Evolutionary conservation across 1,140 invertebrate species (phyloP).

Genomic region (Cyrtorhinus lividipennis): DNA sequence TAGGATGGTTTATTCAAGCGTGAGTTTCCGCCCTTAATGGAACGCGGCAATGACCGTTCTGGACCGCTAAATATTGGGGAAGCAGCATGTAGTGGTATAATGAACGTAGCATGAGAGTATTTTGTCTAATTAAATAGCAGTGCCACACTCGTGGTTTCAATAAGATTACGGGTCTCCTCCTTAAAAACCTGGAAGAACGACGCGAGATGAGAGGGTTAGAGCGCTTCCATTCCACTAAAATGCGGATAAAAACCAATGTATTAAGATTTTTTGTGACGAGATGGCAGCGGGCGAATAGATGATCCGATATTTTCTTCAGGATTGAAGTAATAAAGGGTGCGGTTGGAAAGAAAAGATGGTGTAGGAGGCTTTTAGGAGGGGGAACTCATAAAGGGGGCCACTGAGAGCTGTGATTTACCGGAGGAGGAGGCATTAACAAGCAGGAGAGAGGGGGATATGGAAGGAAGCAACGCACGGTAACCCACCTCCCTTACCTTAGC

Average conservation of each 20-base stretch:
- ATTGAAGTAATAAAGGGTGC: constrained; percentile 5
- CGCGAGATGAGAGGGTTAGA: no score
- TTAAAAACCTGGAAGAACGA: no score
- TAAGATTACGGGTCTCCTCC: no score
- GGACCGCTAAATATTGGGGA: no score
- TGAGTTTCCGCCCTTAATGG: no score
- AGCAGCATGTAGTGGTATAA: no score
- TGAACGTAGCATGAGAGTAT: no score
- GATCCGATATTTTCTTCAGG: constrained; percentile 6
- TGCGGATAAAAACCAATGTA: background rate
- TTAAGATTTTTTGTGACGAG: background rate
- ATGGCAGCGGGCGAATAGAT: background rate
- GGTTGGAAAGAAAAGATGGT: background rate
- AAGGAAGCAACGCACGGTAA: background rate
- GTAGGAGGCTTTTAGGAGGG: background rate
- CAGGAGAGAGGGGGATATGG: background rate
- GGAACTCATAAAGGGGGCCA: constrained; percentile 3
- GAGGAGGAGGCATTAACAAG: constrained; percentile 1
- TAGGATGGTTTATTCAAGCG: no score
- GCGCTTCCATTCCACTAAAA: no score
- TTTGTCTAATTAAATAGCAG: no score
- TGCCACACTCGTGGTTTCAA: no score
- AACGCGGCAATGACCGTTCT: no score
- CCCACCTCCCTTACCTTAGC: background rate
- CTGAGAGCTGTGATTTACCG: constrained; percentile 6